Conservation (phyloP, 1,140 invertebrate genomes). For the Pteromalus puparum region DNA sequence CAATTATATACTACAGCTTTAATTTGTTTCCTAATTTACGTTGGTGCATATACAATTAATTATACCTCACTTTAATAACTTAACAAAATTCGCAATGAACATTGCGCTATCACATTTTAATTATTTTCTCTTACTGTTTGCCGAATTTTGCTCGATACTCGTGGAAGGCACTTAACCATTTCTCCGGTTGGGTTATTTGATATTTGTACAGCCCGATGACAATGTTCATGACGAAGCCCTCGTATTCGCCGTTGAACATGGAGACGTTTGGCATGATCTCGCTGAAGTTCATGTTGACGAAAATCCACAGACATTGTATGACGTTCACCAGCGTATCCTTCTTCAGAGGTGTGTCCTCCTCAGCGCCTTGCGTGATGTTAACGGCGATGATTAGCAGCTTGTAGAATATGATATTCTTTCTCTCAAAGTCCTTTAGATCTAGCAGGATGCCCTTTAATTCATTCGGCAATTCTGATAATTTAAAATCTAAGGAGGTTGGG, state of each 20-base stretch:
- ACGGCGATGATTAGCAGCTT: constrained; percentile 47
- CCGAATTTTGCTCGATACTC: background rate
- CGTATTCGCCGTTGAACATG: constrained; percentile 8
- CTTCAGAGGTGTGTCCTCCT: background rate
- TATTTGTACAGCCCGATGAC: constrained; percentile 22
- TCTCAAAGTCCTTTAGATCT: constrained; percentile 34
- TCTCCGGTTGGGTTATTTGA: background rate
- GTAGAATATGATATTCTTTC: constrained; percentile 50
- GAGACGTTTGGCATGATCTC: constrained; percentile 5
- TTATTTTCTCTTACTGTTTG: background rate
- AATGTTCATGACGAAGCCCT: constrained; percentile 34
- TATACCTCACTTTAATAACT: background rate
- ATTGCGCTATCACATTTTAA: background rate
- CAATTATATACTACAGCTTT: too few species aligned
- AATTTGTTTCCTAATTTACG: too few species aligned
- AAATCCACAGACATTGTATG: constrained; percentile 52
- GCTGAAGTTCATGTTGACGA: constrained; percentile 40
- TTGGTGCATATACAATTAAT: background rate
- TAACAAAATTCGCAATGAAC: background rate
- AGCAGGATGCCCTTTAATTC: constrained; percentile 43
- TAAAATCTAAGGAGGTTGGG: constrained; percentile 21
- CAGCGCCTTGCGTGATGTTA: constrained; percentile 34
- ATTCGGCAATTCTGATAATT: constrained; percentile 12
- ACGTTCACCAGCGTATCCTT: constrained; percentile 38
- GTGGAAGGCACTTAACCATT: constrained; percentile 40